Evolutionary conservation across 2,113 vertebrate species (phyloP).

Genomic region (Sylvilagus bachmani): DNA sequence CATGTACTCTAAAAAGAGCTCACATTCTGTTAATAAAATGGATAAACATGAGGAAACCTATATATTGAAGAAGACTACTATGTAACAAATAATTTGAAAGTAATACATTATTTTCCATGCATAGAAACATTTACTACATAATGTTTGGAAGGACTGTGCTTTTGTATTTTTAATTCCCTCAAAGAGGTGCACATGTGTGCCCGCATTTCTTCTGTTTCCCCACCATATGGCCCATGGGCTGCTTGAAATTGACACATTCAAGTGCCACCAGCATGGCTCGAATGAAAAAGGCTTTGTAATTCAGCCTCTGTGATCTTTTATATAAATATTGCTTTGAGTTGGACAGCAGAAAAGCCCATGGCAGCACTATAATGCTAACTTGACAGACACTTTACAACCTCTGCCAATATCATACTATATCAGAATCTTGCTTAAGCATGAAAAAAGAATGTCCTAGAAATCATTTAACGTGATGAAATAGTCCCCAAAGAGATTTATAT

Average conservation of each 20-base stretch:
- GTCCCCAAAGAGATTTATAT: conserved; percentile 13
- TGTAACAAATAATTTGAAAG: conserved; percentile 20
- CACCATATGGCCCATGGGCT: background rate
- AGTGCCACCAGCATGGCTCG: background rate
- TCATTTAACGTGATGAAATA: conserved; percentile 41
- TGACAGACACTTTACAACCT: conserved; percentile 51
- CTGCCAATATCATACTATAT: conserved; percentile 50
- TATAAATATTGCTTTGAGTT: conserved; percentile 68
- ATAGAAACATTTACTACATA: background rate
- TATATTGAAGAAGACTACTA: background rate
- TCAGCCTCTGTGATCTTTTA: conserved; percentile 44
- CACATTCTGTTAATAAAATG: background rate
- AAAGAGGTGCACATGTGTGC: background rate
- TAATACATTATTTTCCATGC: background rate
- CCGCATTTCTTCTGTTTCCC: background rate
- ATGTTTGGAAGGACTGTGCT: background rate
- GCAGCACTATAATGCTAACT: conserved; percentile 41
- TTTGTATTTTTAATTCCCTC: conserved; percentile 35
- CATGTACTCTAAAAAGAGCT: background rate
- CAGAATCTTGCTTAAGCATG: conserved; percentile 67
- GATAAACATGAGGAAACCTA: background rate
- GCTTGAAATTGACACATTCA: conserved; percentile 21
- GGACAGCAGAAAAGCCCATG: conserved; percentile 44
- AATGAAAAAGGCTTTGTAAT: conserved; percentile 36
- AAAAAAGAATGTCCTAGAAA: conserved; percentile 57